Percentiles rank a stretch among this genome's conserved stretches.
phyloP scores from a whole-genome alignment of 2,113 vertebrate species.

The Lepisosteus oculatus region DNA sequence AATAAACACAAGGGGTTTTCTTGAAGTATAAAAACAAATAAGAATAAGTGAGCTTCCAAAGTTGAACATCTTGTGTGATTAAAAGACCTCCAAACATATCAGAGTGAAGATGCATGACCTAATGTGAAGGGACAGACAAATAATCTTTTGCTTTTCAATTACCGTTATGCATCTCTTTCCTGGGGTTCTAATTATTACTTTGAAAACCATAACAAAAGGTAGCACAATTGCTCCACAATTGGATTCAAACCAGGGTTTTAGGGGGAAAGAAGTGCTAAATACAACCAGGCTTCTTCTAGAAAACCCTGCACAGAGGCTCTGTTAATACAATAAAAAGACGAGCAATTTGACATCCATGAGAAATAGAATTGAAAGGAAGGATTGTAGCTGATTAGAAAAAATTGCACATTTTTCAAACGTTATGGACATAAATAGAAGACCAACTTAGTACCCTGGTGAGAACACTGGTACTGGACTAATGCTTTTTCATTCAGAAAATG shows the following conservation, averaged over 20 bases:
- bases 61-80: too few relatives aligned
- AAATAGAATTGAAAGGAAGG: not conserved
- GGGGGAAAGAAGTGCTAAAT: not conserved
- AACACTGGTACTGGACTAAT: constrained; percentile 2
- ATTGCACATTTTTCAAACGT: constrained; percentile 7
- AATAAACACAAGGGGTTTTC: too few relatives aligned
- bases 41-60: too few relatives aligned
- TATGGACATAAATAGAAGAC: not conserved
- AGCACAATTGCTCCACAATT: not conserved
- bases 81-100: not conserved
- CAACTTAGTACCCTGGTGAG: constrained; percentile 7
- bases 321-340: constrained; percentile 1
- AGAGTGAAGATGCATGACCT: not conserved
- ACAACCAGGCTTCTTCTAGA: constrained; percentile 10
- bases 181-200: constrained; percentile 3
- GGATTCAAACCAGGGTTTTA: not conserved
- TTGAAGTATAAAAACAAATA: too few relatives aligned
- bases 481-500: constrained; percentile 1
- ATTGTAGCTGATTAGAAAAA: not conserved
- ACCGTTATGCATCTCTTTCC: constrained; percentile 11
- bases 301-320: not conserved
- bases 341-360: constrained; percentile 12
- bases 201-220: constrained; percentile 12
- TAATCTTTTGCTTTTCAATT: constrained; percentile 3
- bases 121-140: not conserved